Base-by-base conservation (phyloP, 2,113 vertebrate species). In the Collichthys lucidus region DNA sequence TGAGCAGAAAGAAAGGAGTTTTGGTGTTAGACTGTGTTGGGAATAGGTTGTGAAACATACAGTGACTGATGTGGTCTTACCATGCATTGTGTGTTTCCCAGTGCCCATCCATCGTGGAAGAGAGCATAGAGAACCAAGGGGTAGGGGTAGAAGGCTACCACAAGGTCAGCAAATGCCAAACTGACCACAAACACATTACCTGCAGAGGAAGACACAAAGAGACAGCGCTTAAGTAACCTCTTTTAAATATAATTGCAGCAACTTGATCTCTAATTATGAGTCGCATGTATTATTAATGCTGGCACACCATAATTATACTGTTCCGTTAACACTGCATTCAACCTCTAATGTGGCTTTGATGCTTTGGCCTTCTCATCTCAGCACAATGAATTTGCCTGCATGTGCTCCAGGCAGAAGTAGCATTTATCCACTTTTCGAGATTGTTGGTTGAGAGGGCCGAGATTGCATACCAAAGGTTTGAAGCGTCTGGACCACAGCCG, bases 171-270 rank as follows among this genome's bases (percentile, higher is more conserved):
- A 72, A 97, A 89, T 3, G 97, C 97, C 92, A 99, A 90, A 90
- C 95, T 99, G 86, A 97, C 97, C 90, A 98, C 96, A 91, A 98
- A 98, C 26, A 96, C 95, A 5, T 98, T 98, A 92, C 97, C 97
- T 98, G 83, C 17, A 82, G 64, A 88, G 82, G 76, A 89, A 79
- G 92, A 89, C 50, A 79, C 22, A 79, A 57, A 76, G 74, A 71
- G 24, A 87, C 17, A 56, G 11, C 7, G 35, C 7, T 40, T 40
- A 40, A 40, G 35, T 40, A 40, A 40, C 35, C 35, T 64, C 4
- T 53, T 26, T 56, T 52, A 49, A 31, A 79, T 42, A 14, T 14
- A 74, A 56, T 69, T 29, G 29, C 24, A 76, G 35, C 10, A 63
- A 47, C 56, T 29, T 50, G 3, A 15, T 35, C 2, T 61, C 24